These are phyloP conservation scores for Oreochromis niloticus DNA, from an alignment of 2,113 vertebrate species.

Conservation along the genomic window DNA sequence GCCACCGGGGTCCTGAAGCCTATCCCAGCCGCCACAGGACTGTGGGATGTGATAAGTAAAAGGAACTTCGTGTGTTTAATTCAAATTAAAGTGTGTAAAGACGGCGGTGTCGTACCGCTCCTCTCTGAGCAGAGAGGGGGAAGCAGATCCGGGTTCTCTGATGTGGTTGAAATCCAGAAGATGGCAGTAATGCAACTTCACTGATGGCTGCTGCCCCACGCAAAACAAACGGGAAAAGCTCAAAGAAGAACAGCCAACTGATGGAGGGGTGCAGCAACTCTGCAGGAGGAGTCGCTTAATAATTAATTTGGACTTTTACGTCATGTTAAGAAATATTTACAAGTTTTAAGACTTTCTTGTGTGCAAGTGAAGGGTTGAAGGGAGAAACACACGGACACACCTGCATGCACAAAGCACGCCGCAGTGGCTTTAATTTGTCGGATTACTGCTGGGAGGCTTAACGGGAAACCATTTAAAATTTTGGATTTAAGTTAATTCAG, in stretches of 20 bases:
- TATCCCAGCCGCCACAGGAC: background rate
- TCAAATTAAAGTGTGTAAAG: background rate
- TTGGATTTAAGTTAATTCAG: background rate
- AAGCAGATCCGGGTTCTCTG: background rate
- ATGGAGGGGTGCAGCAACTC: accelerated
- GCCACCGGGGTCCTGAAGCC: background rate
- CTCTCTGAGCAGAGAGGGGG: background rate
- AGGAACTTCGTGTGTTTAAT: background rate
- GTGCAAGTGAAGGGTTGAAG: background rate
- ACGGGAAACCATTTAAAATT: background rate
- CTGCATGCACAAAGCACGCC: background rate
- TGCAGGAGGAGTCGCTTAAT: background rate
- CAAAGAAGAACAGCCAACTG: background rate
- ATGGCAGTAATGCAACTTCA: background rate
- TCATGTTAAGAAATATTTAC: accelerated
- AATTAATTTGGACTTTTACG: background rate
- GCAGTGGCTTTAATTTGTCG: background rate
- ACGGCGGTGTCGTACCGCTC: background rate
- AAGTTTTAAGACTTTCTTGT: background rate
- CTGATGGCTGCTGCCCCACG: background rate
- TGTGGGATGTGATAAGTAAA: background rate
- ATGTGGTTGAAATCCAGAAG: background rate
- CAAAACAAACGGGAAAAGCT: background rate
- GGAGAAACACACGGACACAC: background rate
- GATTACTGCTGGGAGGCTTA: background rate